Conservation (phyloP, 2,888 invertebrate species). For the Lamellibrachia columna region DNA sequence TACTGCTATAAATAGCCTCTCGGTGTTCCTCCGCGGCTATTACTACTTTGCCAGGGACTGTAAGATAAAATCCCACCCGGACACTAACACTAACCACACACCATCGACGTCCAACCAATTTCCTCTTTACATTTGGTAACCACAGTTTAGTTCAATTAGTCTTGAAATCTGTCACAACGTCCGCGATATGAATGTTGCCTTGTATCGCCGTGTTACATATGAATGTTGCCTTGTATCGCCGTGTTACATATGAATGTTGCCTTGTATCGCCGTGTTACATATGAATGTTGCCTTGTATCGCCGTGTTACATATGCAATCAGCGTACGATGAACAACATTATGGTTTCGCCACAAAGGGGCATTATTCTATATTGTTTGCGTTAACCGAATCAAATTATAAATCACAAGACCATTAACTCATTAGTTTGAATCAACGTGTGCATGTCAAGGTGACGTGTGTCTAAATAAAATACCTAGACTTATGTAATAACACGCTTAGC, state of each 20-base stretch:
- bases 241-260: not conserved
- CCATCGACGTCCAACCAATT: not conserved
- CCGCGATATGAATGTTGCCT: not conserved
- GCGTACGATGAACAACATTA: not conserved
- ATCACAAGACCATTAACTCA: not conserved
- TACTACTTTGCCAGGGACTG: too few relatives aligned
- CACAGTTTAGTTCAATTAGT: not conserved
- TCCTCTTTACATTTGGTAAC: not conserved
- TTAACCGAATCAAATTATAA: not conserved
- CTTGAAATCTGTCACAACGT: not conserved
- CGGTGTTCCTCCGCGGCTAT: not conserved
- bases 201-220: too few relatives aligned
- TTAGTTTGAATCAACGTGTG: not conserved
- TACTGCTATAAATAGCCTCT: not conserved
- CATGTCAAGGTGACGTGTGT: not conserved
- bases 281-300: too few relatives aligned
- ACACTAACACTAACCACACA: not conserved
- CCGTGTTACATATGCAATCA: not conserved
- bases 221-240: too few relatives aligned
- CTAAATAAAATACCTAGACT: not conserved
- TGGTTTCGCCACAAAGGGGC: not conserved
- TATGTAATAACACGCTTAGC: not conserved
- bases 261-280: too few relatives aligned
- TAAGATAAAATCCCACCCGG: too few relatives aligned
- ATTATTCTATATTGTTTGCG: not conserved